Base-by-base conservation (phyloP, 2,888 invertebrate genomes). In the Thera obeliscata region DNA sequence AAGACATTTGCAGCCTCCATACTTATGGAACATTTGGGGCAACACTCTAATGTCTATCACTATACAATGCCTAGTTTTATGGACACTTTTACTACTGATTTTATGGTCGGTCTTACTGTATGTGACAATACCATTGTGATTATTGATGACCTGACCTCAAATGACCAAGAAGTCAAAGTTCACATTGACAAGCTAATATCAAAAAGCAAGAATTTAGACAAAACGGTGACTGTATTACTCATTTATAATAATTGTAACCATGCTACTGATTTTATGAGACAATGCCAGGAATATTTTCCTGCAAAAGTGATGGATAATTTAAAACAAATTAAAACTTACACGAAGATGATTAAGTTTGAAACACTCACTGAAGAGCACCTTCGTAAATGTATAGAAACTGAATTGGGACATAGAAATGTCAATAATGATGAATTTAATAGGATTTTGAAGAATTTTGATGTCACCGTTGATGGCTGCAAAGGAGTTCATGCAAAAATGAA, bases 401-500 rank as follows among this genome's bases (percentile, higher is more conserved):
- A 91, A 79, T 63, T 89, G 43, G 78, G 80, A 9, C 59, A 73
- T 22, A 77, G 67, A 70, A 73, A 49, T 67, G 49, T 87, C 2
- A 74, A 66, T 60, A 70, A 81, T 38, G 50, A 63, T n/a, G 76
- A 84, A 46, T 76, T 87, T 65, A 70, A 78, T 9, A 80, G 80
- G 57, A 72, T 93, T 43, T 67, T 87, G 50, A 88, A 85, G 74
- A 84, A 88, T 72, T 93, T 94, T 73, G 83, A 92, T 85, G 91
- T 91, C 1, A 74, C 82, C 2, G 64, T 81, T 55, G 90, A 93
- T 82, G 93, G 94, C 38, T 94, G 94, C 77, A 94, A 94, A 87
- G 87, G 91, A 73, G 93, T 94, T 43, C 80, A 91, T 71, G 85
- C 82, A 64, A 94, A 91, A 82, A 86, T 93, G 64, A 90, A 89